These are phyloP conservation scores for Apus apus DNA, from an alignment of 2,113 vertebrate genomes.

Conservation along the genomic window DNA sequence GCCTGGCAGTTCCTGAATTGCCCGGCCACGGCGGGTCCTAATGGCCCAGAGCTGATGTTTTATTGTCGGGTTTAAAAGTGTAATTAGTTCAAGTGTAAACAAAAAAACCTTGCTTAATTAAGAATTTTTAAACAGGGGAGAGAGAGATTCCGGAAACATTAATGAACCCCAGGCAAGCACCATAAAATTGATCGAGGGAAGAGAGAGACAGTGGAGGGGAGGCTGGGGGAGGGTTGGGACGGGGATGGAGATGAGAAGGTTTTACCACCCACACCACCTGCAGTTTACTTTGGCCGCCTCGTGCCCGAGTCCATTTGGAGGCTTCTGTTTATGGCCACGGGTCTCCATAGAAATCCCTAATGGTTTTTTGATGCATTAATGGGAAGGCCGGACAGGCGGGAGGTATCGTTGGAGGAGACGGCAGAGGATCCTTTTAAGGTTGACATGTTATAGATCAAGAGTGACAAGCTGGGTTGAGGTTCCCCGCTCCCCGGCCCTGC, in stretches of 20 bases:
- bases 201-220: conserved; percentile 53
- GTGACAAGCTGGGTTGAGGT: not conserved
- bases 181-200: conserved; percentile 83
- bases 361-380: conserved; percentile 78
- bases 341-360: conserved; percentile 72
- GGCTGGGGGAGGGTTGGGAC: conserved; percentile 24
- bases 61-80: conserved; percentile 89
- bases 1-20: conserved; percentile 81
- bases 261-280: conserved; percentile 36
- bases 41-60: conserved; percentile 85
- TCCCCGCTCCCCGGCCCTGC: not conserved
- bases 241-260: conserved; percentile 23
- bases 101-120: conserved; percentile 89
- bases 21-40: conserved; percentile 73
- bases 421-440: conserved; percentile 65
- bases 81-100: conserved; percentile 91
- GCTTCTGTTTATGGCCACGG: conserved; percentile 59
- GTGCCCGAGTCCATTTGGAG: conserved; percentile 63
- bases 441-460: conserved; percentile 65
- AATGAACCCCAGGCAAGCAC: conserved; percentile 78
- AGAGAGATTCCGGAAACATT: conserved; percentile 80
- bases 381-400: conserved; percentile 51
- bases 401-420: conserved; percentile 56
- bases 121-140: conserved; percentile 88
- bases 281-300: conserved; percentile 36